phyloP scores from a whole-genome alignment of 2,888 invertebrate genomes.

The Oscheius sp. region DNA sequence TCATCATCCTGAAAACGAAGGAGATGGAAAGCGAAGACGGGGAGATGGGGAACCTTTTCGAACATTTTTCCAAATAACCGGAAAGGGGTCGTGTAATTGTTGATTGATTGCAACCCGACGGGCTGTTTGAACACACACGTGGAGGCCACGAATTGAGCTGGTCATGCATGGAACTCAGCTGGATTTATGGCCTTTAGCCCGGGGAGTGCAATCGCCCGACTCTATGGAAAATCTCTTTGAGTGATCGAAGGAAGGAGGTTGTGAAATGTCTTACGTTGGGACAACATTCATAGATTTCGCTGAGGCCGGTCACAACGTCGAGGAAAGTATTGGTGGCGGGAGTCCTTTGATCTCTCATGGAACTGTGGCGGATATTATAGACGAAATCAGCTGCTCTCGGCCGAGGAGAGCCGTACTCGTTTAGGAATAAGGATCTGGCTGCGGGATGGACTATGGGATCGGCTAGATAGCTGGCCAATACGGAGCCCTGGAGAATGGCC shows the following conservation, averaged over 20 bases:
- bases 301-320: conserved; percentile 42
- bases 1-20: conserved; percentile 73
- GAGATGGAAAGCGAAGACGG: too few relatives aligned
- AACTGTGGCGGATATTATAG: conserved; percentile 32
- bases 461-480: conserved; percentile 42
- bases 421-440: conserved; percentile 30
- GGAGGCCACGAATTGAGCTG: neutral
- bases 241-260: too few relatives aligned
- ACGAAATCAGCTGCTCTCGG: conserved; percentile 51
- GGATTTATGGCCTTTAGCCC: neutral
- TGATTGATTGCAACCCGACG: conserved; percentile 18
- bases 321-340: conserved; percentile 58
- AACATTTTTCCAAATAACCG: too few relatives aligned
- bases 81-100: conserved; percentile 16
- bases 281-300: conserved; percentile 24
- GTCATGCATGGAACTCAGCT: neutral
- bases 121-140: conserved; percentile 14
- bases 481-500: conserved; percentile 43
- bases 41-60: too few relatives aligned
- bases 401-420: conserved; percentile 37
- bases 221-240: too few relatives aligned
- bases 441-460: conserved; percentile 53
- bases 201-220: too few relatives aligned
- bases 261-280: conserved; percentile 11
- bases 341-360: neutral